These are phyloP conservation scores for Acronicta aceris DNA, from an alignment of 2,888 invertebrate species.

Conservation along the genomic window DNA sequence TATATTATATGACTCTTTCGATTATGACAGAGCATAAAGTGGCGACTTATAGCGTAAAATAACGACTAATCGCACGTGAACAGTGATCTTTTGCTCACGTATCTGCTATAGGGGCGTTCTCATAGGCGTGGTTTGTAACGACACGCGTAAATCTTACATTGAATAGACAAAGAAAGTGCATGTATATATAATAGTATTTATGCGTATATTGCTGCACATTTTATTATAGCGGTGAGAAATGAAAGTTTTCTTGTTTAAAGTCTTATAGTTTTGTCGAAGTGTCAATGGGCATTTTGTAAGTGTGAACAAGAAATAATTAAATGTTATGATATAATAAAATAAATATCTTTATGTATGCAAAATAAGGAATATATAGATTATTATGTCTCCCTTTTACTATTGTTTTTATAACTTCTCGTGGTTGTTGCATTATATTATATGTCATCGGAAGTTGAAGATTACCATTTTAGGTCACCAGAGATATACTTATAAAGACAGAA, in stretches of 20 bases:
- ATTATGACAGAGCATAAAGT: too few relatives aligned
- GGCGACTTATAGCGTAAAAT: constrained; percentile 9
- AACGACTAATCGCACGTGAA: constrained; percentile 35
- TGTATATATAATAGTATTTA: constrained; percentile 19
- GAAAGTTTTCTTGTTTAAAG: constrained; percentile 15
- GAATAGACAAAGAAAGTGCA: constrained; percentile 66
- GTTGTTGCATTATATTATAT: too few relatives aligned
- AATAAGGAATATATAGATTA: too few relatives aligned
- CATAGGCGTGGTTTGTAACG: constrained; percentile 64
- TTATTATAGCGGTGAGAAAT: constrained; percentile 22
- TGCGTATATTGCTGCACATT: constrained; percentile 16
- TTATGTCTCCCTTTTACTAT: too few relatives aligned
- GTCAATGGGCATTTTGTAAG: constrained; percentile 31
- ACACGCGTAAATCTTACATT: constrained; percentile 64
- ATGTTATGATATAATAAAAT: constrained; percentile 39
- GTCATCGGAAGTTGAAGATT: too few relatives aligned
- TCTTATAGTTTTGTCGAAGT: constrained; percentile 15
- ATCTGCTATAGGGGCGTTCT: constrained; percentile 43
- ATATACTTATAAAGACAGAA: neutral
- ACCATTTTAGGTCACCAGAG: too few relatives aligned
- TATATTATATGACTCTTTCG: too few relatives aligned
- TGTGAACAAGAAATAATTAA: constrained; percentile 28
- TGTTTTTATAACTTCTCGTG: too few relatives aligned
- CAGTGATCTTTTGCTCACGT: constrained; percentile 32
- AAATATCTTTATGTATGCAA: constrained; percentile 26